Percentiles rank a stretch among this genome's conserved stretches.
Evolutionary conservation across 2,113 vertebrate species (phyloP).

Genomic region (Redunca redunca): DNA sequence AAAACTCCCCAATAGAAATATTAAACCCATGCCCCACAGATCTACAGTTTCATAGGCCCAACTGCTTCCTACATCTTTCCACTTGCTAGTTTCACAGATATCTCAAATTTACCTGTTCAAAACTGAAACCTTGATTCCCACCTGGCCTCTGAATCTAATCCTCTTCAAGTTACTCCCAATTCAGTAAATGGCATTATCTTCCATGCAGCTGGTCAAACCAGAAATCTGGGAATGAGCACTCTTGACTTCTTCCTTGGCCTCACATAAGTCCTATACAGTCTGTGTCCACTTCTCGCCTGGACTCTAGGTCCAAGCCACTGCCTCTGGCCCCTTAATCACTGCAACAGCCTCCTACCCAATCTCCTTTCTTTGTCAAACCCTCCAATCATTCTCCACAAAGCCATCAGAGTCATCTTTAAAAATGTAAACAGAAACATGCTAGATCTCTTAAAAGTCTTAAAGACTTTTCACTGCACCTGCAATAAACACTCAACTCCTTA

Average conservation of each 20-base stretch:
- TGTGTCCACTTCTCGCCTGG: background rate
- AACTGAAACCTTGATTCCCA: background rate
- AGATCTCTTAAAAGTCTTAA: background rate
- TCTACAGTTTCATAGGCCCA: background rate
- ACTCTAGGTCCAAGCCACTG: background rate
- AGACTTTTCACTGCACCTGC: background rate
- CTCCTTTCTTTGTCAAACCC: background rate
- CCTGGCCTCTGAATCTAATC: background rate
- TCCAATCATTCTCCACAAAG: background rate
- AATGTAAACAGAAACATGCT: background rate
- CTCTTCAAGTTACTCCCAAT: background rate
- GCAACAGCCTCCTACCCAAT: background rate
- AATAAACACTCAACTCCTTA: background rate
- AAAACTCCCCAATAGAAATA: background rate
- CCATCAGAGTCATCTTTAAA: background rate
- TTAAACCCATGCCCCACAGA: background rate
- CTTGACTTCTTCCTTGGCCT: background rate
- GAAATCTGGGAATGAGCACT: background rate
- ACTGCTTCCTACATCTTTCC: background rate
- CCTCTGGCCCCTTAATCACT: background rate
- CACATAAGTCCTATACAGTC: background rate
- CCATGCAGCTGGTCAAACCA: background rate
- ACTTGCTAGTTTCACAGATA: background rate
- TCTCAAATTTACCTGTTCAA: background rate
- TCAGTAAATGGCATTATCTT: background rate